A percentile compares a stretch with the other conserved stretches of the same genome.
Conservation (phyloP, 1,140 invertebrate species). For the Drosophila persimilis region DNA sequence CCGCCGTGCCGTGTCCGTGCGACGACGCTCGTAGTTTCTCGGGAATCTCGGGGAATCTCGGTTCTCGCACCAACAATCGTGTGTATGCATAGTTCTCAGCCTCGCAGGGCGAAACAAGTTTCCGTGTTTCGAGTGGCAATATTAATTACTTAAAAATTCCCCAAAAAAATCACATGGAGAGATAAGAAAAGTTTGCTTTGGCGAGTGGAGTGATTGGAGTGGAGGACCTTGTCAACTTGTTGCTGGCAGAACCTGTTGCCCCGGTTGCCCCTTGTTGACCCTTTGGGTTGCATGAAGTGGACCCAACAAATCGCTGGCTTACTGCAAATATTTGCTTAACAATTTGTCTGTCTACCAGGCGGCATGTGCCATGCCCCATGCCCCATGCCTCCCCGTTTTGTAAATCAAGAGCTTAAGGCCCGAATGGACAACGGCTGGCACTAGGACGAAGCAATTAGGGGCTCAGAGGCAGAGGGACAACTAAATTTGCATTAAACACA, state of each 20-base stretch:
- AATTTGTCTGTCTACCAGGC: conserved; percentile 50
- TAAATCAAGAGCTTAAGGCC: conserved; percentile 59
- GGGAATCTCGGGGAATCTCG: conserved; percentile 4
- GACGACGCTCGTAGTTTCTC: conserved; percentile 25
- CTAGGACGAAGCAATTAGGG: conserved; percentile 24
- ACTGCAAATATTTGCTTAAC: conserved; percentile 65
- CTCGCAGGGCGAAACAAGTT: not conserved
- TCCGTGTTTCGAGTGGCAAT: conserved; percentile 36
- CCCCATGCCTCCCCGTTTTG: conserved; percentile 11
- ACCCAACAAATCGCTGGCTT: conserved; percentile 53
- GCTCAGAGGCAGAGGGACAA: conserved; percentile 28
- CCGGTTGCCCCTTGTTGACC: conserved; percentile 29
- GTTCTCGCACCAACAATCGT: not conserved
- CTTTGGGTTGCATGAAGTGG: not conserved
- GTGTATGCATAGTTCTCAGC: conserved; percentile 41
- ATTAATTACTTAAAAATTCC: conserved; percentile 25
- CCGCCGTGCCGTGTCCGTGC: conserved; percentile 1
- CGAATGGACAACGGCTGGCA: conserved; percentile 7
- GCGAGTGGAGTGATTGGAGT: conserved; percentile 1
- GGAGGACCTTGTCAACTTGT: conserved; percentile 48
- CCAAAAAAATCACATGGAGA: conserved; percentile 12
- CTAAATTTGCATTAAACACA: conserved; percentile 75
- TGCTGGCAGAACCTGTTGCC: conserved; percentile 43
- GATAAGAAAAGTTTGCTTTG: conserved; percentile 2
- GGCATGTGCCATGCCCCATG: not conserved